phyloP scores from a whole-genome alignment of 2,888 invertebrate species.

The Encarsia formosa region DNA sequence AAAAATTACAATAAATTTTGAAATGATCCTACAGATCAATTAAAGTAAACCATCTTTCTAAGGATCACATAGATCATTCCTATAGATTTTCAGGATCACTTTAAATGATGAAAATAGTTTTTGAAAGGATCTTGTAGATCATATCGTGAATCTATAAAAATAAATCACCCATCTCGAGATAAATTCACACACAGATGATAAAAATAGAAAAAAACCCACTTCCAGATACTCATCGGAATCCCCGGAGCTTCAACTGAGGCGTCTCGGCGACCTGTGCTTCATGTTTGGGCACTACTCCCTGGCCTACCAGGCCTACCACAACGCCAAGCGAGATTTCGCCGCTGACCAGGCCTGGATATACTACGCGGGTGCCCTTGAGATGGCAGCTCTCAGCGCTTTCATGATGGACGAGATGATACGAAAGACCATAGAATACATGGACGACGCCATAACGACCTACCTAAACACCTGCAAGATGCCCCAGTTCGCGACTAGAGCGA shows the following conservation, averaged over 20 bases:
- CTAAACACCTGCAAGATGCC: constrained; percentile 87
- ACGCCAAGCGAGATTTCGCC: constrained; percentile 95
- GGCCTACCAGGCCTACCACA: constrained; percentile 91
- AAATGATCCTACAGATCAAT: no score
- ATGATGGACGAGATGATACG: constrained; percentile 76
- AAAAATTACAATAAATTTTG: no score
- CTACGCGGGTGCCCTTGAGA: constrained; percentile 93
- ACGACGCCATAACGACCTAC: constrained; percentile 89
- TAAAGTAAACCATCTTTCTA: no score
- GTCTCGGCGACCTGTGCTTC: constrained; percentile 92
- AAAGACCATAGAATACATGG: constrained; percentile 87
- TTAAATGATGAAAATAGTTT: no score
- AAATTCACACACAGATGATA: no score
- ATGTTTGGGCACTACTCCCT: constrained; percentile 91
- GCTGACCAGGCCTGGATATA: constrained; percentile 96
- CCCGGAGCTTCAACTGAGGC: constrained; percentile 86
- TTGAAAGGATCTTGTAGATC: not conserved
- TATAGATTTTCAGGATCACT: no score
- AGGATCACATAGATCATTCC: no score
- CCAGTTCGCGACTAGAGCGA: constrained; percentile 88
- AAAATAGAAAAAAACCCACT: constrained; percentile 1
- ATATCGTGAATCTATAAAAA: not conserved
- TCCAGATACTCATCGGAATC: constrained; percentile 74
- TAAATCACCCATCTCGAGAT: not conserved
- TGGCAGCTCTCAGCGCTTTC: constrained; percentile 90